These are phyloP conservation scores for Diadema setosum DNA, from an alignment of 35 echinoderm and acorn worm genomes.

Conservation along the genomic window DNA sequence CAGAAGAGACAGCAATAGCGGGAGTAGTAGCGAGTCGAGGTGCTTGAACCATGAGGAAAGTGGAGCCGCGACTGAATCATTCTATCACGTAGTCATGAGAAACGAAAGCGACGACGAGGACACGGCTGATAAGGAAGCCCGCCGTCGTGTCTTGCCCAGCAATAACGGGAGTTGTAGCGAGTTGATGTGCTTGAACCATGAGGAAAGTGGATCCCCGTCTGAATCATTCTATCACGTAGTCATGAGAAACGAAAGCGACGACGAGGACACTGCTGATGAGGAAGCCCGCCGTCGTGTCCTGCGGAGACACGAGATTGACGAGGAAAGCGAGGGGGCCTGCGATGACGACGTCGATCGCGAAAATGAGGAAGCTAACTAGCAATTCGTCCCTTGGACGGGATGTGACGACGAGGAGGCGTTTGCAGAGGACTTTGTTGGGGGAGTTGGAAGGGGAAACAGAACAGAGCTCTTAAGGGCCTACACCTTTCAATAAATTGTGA, in stretches of 20 bases:
- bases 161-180: no score
- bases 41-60: neutral
- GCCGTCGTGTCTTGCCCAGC: no score
- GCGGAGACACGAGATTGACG: neutral
- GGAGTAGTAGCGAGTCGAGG: neutral
- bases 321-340: neutral
- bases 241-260: neutral
- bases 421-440: no score
- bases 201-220: neutral
- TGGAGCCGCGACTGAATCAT: neutral
- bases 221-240: neutral
- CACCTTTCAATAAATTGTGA: no score
- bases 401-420: no score
- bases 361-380: no score
- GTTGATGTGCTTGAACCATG: neutral
- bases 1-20: neutral
- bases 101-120: neutral
- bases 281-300: no score
- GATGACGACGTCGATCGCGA: no score
- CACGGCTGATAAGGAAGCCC: neutral
- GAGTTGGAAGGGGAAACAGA: no score
- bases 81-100: neutral
- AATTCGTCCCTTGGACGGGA: no score
- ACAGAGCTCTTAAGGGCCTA: no score
- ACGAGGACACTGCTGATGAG: neutral